phyloP scores from a whole-genome alignment of 2,888 invertebrate genomes.

The Hemithea aestivaria region DNA sequence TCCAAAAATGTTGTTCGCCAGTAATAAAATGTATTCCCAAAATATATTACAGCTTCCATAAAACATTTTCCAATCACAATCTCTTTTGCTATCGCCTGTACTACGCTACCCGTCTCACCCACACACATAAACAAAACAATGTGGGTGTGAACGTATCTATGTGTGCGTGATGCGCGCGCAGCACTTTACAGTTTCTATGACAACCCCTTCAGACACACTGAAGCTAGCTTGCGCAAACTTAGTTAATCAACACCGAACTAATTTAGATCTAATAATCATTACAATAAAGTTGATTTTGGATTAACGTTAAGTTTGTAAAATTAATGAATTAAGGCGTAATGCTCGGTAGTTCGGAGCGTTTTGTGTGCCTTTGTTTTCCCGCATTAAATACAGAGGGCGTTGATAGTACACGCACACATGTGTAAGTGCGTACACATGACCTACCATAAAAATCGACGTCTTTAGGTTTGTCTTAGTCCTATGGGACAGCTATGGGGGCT shows the following conservation, averaged over 20 bases:
- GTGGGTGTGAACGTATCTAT: constrained; percentile 39
- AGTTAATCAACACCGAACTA: constrained; percentile 18
- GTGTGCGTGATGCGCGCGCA: constrained; percentile 73
- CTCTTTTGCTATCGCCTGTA: constrained; percentile 43
- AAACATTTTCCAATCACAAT: no score
- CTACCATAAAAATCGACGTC: constrained; percentile 21
- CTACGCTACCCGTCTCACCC: constrained; percentile 47
- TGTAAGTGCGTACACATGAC: constrained; percentile 7
- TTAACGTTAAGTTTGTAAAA: constrained; percentile 46
- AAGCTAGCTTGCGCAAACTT: constrained; percentile 61
- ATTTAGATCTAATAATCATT: constrained; percentile 4
- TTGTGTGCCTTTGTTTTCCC: constrained; percentile 61
- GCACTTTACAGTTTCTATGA: constrained; percentile 74
- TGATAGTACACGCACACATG: constrained; percentile 16
- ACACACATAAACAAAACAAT: constrained; percentile 46
- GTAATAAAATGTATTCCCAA: no score
- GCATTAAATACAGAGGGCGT: constrained; percentile 41
- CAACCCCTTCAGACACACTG: constrained; percentile 74
- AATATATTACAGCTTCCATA: no score
- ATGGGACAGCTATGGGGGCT: constrained; percentile 5
- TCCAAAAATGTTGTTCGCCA: no score
- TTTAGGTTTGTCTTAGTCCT: constrained; percentile 13
- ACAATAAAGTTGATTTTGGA: constrained; percentile 9
- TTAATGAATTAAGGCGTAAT: constrained; percentile 74
- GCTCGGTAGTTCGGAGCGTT: constrained; percentile 64